Evolutionary conservation across 2,888 invertebrate genomes (phyloP), one percentile per base, ranked within the genome.

Genomic region (Aethes cnicana): DNA sequence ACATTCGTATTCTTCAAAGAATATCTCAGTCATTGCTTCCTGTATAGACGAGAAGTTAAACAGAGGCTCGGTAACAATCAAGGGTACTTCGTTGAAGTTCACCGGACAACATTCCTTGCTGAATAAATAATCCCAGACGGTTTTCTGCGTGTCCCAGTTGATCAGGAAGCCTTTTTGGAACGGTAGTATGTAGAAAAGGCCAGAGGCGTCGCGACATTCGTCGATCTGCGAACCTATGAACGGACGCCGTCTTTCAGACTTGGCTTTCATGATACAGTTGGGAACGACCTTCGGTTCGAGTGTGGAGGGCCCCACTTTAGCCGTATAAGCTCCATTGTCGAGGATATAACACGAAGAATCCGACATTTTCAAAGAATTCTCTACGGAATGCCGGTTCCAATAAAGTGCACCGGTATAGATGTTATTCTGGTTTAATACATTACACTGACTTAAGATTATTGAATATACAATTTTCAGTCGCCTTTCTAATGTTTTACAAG

Each of bases 221-320:
- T 98, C 96, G 9, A 99, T 95, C 89, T 99, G 98, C 0, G 87
- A 83, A 67, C 95, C 98, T 48, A 99, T 93, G 78, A 98, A 99
- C 0, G 97, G 95, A 32, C 99, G 92, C 6, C 98, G 93, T 46
- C 98, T 90, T 81, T 99, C 99, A 43, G 97, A 97, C 83, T 98
- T 99, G 0, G 98, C 98, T 91, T 99, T 99, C 93, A 98, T 97
- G 18, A 99, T 96, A 70, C 97, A 97, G 83, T 99, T 99, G 0
- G 98, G 98, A 42, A 97, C 91, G 9, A 96, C 74, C 68, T 92
- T 94, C 4, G 97, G 94, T 52, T 93, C 86, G 62, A 91, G 91
- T 4, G 90, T 92, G 1, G 95, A 92, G 66, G 93, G 91, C n/a
- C 97, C 98, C 48, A 94, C 94, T 92, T 98, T 98, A 0, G 95